These are phyloP conservation scores for Rallus crepitans DNA, from an alignment of 2,797 vertebrate genomes.

Conservation along the genomic window DNA sequence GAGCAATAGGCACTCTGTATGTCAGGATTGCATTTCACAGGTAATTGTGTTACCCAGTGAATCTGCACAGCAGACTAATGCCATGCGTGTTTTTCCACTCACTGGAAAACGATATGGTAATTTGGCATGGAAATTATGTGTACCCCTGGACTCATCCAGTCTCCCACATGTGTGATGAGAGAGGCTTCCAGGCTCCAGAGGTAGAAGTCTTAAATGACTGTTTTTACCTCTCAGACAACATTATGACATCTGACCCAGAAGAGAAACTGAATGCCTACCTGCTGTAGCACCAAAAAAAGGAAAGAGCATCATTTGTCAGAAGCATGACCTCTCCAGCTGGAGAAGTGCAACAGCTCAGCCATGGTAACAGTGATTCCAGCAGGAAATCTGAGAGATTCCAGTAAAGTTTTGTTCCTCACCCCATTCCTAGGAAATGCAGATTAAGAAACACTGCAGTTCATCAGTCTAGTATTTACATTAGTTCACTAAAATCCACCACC, in stretches of 20 bases:
- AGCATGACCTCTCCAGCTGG: not conserved
- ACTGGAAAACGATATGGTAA: not conserved
- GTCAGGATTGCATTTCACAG: not conserved
- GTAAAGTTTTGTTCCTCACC: no score
- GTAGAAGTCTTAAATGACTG: not conserved
- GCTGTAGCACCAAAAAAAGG: not conserved
- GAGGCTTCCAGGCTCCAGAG: not conserved
- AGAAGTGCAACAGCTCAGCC: not conserved
- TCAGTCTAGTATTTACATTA: not conserved
- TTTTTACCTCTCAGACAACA: not conserved
- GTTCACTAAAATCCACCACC: not conserved
- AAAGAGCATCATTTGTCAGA: not conserved
- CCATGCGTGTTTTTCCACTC: not conserved
- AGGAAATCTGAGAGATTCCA: not conserved
- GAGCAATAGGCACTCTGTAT: not conserved
- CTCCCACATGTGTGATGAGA: not conserved
- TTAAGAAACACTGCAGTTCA: not conserved
- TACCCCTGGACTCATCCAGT: not conserved
- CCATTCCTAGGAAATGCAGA: not conserved
- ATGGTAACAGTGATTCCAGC: not conserved
- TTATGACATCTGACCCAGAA: not conserved
- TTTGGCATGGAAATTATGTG: not conserved
- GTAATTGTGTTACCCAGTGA: not conserved
- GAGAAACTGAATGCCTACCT: not conserved
- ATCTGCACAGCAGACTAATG: not conserved